Conservation (phyloP, 2,113 vertebrate species). For the Serranochromis macrocephalus region DNA sequence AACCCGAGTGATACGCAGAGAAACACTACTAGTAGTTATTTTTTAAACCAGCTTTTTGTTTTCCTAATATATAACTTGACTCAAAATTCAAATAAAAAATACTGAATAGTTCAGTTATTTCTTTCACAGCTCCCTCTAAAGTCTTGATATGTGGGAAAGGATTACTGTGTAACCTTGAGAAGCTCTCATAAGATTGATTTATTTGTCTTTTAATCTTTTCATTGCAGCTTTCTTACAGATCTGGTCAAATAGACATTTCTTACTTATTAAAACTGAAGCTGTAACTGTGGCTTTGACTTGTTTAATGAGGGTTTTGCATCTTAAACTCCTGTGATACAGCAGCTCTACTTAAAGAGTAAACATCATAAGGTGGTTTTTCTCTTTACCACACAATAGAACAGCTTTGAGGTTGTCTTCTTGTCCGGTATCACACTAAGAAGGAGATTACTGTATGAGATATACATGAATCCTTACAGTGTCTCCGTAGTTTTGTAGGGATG, state of each 20-base stretch:
- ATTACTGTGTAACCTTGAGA: neutral
- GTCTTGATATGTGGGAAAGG: neutral
- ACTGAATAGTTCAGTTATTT: neutral
- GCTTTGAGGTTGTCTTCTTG: neutral
- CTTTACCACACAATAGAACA: neutral
- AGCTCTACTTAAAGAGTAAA: neutral
- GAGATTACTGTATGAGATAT: neutral
- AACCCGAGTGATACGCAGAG: accelerated
- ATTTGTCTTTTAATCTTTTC: neutral
- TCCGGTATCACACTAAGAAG: neutral
- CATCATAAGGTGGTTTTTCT: neutral
- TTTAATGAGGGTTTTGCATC: neutral
- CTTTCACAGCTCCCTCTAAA: neutral
- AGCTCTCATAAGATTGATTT: neutral
- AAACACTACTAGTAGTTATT: neutral
- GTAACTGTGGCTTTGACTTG: neutral
- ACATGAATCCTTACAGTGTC: neutral
- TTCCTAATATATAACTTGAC: neutral
- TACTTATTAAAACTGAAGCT: neutral
- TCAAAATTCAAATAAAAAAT: neutral
- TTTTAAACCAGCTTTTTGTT: neutral
- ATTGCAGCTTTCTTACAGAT: neutral
- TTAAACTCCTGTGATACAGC: neutral
- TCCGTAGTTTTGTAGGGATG: neutral
- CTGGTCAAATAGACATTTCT: neutral